Evolutionary conservation across 1,140 invertebrate genomes (phyloP).

Genomic region (Capitella teleta): DNA sequence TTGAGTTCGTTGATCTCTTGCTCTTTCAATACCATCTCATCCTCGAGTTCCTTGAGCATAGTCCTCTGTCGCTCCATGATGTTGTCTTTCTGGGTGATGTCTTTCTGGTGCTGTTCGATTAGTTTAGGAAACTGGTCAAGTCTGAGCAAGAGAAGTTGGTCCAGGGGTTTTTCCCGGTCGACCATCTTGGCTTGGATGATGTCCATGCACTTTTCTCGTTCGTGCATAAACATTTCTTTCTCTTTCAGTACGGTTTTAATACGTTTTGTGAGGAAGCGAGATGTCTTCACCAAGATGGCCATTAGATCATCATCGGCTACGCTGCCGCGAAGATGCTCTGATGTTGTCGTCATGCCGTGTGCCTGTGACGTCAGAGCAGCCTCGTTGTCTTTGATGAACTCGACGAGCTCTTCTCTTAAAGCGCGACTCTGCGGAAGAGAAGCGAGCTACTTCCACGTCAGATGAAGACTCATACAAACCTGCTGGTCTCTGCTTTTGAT

Average conservation of each 20-base stretch:
- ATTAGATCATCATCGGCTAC: neutral
- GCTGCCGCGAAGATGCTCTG: neutral
- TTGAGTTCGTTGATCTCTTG: no score
- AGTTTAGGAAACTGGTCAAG: no score
- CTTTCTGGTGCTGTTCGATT: no score
- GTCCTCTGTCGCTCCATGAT: no score
- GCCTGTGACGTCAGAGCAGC: neutral
- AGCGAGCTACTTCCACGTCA: neutral
- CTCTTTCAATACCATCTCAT: no score
- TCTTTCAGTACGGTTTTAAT: neutral
- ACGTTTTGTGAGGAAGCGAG: neutral
- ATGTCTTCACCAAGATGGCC: neutral
- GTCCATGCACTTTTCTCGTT: neutral
- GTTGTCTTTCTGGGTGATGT: no score
- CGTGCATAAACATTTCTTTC: neutral
- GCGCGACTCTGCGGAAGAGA: neutral
- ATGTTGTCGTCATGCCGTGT: constrained; percentile 4
- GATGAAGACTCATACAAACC: neutral
- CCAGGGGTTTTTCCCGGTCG: no score
- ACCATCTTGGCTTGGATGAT: no score
- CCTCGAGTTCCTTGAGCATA: no score
- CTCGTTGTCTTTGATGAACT: constrained; percentile 3
- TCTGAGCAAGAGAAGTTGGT: no score
- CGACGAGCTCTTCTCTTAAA: neutral
- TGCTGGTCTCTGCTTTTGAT: constrained; percentile 1